Conservation (phyloP, 2,888 invertebrate species). For the Salticus scenicus region DNA sequence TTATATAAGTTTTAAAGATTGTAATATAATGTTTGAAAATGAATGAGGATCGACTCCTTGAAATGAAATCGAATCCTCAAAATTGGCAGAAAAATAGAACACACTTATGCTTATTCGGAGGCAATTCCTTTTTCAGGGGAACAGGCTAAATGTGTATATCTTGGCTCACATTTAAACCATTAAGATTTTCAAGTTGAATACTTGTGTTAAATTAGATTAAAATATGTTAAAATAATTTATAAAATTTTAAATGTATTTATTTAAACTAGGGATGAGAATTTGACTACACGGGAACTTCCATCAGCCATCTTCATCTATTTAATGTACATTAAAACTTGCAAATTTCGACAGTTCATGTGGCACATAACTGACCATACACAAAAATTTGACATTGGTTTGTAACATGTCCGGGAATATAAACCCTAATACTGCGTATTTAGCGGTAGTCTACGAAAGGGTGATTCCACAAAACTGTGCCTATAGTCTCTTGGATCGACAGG, state of each 20-base stretch:
- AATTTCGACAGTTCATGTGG: conserved; percentile 53
- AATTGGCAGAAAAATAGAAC: background rate
- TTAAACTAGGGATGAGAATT: background rate
- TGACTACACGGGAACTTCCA: conserved; percentile 3
- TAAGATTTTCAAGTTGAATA: background rate
- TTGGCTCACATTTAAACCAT: background rate
- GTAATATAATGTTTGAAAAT: background rate
- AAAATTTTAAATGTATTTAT: background rate
- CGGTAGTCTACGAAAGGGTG: conserved; percentile 59
- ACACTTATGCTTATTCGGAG: background rate
- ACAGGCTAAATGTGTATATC: background rate
- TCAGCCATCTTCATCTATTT: background rate
- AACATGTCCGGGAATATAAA: background rate
- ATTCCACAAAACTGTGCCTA: conserved; percentile 70
- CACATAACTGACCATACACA: conserved; percentile 58
- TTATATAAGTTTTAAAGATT: background rate
- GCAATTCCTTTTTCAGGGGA: background rate
- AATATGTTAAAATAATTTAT: background rate
- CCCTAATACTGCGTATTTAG: conserved; percentile 66
- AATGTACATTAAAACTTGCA: background rate
- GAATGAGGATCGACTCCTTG: background rate
- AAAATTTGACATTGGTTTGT: background rate
- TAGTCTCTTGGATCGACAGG: conserved; percentile 69
- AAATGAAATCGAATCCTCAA: background rate
- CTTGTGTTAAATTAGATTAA: background rate